phyloP scores from a whole-genome alignment of 2,888 invertebrate species.

The Anodontia alba region DNA sequence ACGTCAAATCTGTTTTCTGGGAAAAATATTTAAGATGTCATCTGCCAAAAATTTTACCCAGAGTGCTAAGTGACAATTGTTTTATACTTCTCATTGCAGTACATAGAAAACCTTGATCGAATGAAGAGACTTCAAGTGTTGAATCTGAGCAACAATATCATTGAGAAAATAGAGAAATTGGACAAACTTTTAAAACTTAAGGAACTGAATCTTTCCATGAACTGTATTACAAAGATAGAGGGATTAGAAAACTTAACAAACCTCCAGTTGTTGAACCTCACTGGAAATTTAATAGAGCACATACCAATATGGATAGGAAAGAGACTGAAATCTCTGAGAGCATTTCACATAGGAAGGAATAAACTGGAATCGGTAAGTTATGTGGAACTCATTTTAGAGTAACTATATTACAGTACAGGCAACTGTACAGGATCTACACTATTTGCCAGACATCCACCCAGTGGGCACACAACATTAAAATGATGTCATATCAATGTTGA shows the following conservation, averaged over 20 bases:
- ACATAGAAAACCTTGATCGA: slow-evolving; percentile 83
- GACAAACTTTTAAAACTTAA: slow-evolving; percentile 80
- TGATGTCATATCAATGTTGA: no score
- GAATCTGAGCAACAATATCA: slow-evolving; percentile 81
- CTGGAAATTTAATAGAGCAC: slow-evolving; percentile 81
- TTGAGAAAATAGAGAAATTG: slow-evolving; percentile 83
- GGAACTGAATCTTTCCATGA: slow-evolving; percentile 82
- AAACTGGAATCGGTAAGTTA: slow-evolving; percentile 80
- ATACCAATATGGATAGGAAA: slow-evolving; percentile 82
- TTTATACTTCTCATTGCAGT: slow-evolving; percentile 71
- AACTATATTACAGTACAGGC: no score
- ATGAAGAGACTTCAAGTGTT: slow-evolving; percentile 78
- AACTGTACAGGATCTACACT: neutral
- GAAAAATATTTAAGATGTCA: no score
- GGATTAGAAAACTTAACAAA: slow-evolving; percentile 78
- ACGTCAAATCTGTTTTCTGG: no score
- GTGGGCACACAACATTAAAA: no score
- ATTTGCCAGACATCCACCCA: neutral
- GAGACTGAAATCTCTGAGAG: slow-evolving; percentile 78
- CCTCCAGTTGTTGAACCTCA: slow-evolving; percentile 80
- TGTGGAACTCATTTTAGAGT: no score
- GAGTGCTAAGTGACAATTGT: no score
- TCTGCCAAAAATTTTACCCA: no score
- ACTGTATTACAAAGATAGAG: slow-evolving; percentile 80
- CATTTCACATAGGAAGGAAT: slow-evolving; percentile 80